Evolutionary conservation across 2,113 vertebrate genomes (phyloP), one percentile per base, ranked within the genome.

Genomic region (Eonycteris spelaea): DNA sequence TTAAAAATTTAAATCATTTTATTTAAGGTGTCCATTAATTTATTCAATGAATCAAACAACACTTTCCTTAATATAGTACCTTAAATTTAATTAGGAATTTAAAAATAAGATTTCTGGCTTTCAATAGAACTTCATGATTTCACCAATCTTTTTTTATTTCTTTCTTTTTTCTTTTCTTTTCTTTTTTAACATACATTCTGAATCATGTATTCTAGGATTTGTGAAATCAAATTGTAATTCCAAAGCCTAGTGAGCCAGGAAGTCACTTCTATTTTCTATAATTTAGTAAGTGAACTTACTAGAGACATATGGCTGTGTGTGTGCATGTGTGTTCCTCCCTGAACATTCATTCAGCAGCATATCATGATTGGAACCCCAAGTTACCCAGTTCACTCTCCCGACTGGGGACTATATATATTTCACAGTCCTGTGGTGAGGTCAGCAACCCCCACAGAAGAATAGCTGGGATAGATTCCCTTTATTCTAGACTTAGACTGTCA

Each of bases 401-500:
- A 57, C 38, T 19, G 13, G 57, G 28, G 24, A 71, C 30, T 80
- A 6, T 95, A 43, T 79, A 51, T 48, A 92, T 86, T 92, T 85
- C 16, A 61, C 10, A 95, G 59, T 73, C 53, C 94, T 88, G 45
- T 57, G 40, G 90, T 94, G 88, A 97, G 65, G 67, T 95, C 94
- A 94, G 45, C 67, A 84, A 57, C 78, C 22, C 28, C 71, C 53
- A 85, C 35, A 96, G 51, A 92, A 87, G 30, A 92, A 51, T 67
- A 80, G 16, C 45, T 96, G 77, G 24, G 88, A 75, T 55, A 90
- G 59, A 96, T 45, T 91, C 28, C n/a, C 51, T 96, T 96, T 96
- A 86, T 86, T 84, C 61, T 79, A 94, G 40, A 73, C 65, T 90
- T 87, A 57, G 28, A 95, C 43, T 65, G 45, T 80, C 48, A 84